Evolutionary conservation across 2,888 invertebrate genomes (phyloP), one percentile per base, ranked within the genome.

Genomic region (Lathronympha strigana): DNA sequence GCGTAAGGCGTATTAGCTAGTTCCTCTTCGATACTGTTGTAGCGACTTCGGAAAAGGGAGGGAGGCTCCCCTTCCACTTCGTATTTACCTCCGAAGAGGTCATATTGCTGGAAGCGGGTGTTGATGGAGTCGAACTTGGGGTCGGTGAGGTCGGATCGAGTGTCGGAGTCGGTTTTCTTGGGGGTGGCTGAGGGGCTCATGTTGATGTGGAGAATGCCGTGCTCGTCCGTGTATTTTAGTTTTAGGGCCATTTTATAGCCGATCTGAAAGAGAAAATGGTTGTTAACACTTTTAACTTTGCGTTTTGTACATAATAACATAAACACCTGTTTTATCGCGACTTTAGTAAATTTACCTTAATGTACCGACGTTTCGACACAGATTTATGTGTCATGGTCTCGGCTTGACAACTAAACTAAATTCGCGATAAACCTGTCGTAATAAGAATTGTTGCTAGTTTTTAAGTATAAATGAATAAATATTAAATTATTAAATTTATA

Each of bases 1-100:
- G 92, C 92, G 76, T 93, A 93, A 21, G 92, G 92, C 57, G 92
- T 92, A 69, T 92, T 92, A 0, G 92, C 92, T 0, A 92, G 75
- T 31, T 92, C 92, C 66, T 92, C 90, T 68, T 92, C 92, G 0
- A 92, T 84, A 67, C 92, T 92, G 71, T 92, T 92, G 86, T 92
- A 91, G 3, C 92, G 83, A 68, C 90, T 91, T 6, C 92, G 79
- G 77, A 92, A 92, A 1, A 92, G 80, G 23, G 92, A 91, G 2
- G 79, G 82, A 23, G 81, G 79, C 13, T 77, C 83, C 66, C 83
- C 79, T 36, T 80, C 80, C 3, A 78, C 72, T 9, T 86, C 89
- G 71, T 90, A 90, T 64, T 88, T 88, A 17, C 84, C 86, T 3
- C 91, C 88, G 71, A 92, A 90, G 13, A 92, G 80, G 72, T 92